Conservation (phyloP, 2,797 vertebrate genomes). For the Numenius phaeopus region DNA sequence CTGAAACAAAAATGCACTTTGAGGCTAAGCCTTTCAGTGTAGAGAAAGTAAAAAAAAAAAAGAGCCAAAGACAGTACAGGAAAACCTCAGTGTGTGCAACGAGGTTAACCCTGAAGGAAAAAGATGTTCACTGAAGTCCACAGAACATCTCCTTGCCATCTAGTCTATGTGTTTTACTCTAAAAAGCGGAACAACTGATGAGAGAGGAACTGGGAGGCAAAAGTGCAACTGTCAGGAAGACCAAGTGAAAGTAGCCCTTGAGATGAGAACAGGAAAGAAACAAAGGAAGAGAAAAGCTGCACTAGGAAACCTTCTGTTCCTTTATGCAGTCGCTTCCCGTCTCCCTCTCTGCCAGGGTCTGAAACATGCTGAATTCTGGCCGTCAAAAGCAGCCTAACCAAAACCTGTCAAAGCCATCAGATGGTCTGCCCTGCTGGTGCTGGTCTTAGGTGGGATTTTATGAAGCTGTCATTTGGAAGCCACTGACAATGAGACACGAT, state of each 20-base stretch:
- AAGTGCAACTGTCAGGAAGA: slow-evolving; percentile 22
- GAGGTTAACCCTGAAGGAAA: slow-evolving; percentile 12
- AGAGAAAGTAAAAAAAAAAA: neutral
- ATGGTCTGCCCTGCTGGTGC: neutral
- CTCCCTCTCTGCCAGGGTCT: neutral
- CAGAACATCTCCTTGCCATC: neutral
- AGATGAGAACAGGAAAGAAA: neutral
- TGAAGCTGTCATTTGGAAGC: neutral
- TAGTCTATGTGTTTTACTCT: neutral
- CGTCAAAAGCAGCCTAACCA: neutral
- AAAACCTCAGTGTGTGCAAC: neutral
- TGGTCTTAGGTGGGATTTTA: neutral
- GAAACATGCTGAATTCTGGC: neutral
- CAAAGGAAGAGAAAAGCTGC: neutral
- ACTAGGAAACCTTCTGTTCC: neutral
- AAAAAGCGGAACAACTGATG: neutral
- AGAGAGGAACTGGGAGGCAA: neutral
- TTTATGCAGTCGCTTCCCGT: neutral
- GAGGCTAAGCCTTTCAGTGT: neutral
- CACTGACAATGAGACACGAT: accelerated
- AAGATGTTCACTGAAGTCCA: neutral
- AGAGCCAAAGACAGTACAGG: neutral
- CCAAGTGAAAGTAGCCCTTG: neutral
- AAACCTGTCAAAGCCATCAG: neutral
- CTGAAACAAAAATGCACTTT: neutral